phyloP scores from a whole-genome alignment of 2,888 invertebrate species.

The Andrena minutula region DNA sequence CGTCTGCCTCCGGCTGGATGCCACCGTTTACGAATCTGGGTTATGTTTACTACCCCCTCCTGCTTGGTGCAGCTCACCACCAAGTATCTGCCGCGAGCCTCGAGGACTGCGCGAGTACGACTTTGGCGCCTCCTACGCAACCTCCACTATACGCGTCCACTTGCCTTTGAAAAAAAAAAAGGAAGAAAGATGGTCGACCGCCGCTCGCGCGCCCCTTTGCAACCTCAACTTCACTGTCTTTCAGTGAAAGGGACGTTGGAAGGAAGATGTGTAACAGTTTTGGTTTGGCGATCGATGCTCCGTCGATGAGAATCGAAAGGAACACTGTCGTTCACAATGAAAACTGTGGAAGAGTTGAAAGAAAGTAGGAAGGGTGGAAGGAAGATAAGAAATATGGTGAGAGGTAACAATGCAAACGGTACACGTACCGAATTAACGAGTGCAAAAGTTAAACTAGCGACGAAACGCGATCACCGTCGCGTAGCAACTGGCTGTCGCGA shows the following conservation, averaged over 20 bases:
- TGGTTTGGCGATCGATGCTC: no score
- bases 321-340: background rate
- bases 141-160: conserved; percentile 5
- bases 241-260: no score
- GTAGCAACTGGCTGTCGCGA: conserved; percentile 65
- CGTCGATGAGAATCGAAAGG: no score
- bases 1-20: conserved; percentile 55
- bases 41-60: conserved; percentile 77
- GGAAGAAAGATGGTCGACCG: no score
- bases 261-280: no score
- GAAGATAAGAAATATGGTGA: background rate
- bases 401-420: no score
- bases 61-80: conserved; percentile 14
- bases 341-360: conserved; percentile 30
- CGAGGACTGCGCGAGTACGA: conserved; percentile 33
- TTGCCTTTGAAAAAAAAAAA: background rate
- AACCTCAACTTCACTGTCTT: no score
- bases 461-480: conserved; percentile 60
- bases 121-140: conserved; percentile 46
- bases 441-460: conserved; percentile 27
- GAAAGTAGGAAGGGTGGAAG: conserved; percentile 25
- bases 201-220: no score
- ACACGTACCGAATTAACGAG: background rate
- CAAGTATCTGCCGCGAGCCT: conserved; percentile 20
- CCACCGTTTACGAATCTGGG: conserved; percentile 73